Conservation (phyloP, 1,140 invertebrate genomes). For the Bursaphelenchus mucronatus region DNA sequence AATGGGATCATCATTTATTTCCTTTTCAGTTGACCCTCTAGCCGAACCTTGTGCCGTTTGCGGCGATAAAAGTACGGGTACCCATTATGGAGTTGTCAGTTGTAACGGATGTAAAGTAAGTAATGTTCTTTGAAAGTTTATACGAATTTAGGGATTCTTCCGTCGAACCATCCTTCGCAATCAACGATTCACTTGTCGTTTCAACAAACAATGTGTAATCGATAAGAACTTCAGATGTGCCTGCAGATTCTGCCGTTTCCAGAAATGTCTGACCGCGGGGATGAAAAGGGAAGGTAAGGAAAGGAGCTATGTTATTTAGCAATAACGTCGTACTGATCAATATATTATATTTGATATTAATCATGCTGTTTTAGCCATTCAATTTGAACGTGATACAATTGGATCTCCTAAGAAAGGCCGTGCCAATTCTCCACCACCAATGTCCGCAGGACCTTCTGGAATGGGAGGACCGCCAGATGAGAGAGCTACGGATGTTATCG, state of each 20-base stretch:
- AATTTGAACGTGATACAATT: conserved; percentile 59
- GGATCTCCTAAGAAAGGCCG: conserved; percentile 51
- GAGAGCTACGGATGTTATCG: conserved; percentile 41
- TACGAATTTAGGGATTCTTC: conserved; percentile 77
- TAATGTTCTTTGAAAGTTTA: background rate
- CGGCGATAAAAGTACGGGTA: conserved; percentile 47
- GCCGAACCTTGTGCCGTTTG: conserved; percentile 46
- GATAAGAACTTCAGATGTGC: conserved; percentile 66
- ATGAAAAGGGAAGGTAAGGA: conserved; percentile 65
- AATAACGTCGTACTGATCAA: background rate
- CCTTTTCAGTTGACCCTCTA: conserved; percentile 40
- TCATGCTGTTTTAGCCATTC: conserved; percentile 49
- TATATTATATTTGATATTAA: background rate
- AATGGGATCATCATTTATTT: no score
- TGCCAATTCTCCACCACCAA: conserved; percentile 29
- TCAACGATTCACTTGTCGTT: conserved; percentile 90
- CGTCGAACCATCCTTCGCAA: conserved; percentile 86
- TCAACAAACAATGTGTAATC: conserved; percentile 85
- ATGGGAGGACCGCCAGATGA: conserved; percentile 10
- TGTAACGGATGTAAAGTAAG: conserved; percentile 65
- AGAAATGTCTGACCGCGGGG: conserved; percentile 64
- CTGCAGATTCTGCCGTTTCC: conserved; percentile 65
- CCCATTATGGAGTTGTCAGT: conserved; percentile 39
- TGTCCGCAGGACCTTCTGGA: conserved; percentile 17
- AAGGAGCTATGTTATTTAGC: background rate